Percentiles rank a stretch among this genome's conserved stretches.
phyloP scores from a whole-genome alignment of 2,888 invertebrate genomes.

The Cryptocephalus primarius region DNA sequence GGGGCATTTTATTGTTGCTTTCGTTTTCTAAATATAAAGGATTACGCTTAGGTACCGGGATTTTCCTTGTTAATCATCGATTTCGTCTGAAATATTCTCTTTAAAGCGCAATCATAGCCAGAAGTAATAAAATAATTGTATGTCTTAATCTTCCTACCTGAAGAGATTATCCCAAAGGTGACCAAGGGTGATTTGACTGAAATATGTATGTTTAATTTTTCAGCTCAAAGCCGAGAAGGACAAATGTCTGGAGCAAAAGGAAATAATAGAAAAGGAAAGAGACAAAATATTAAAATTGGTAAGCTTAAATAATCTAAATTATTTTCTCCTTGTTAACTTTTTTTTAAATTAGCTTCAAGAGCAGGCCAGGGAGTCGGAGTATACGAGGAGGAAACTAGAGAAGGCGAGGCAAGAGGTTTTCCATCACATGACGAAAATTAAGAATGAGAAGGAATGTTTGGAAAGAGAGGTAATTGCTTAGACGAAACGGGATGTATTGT shows the following conservation, averaged over 20 bases:
- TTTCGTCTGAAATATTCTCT: no score
- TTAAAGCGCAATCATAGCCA: no score
- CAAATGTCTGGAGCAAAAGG: conserved; percentile 37
- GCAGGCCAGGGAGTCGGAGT: conserved; percentile 46
- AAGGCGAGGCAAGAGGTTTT: conserved; percentile 48
- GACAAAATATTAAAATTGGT: conserved; percentile 40
- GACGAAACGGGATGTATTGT: no score
- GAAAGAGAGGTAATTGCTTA: conserved; percentile 42
- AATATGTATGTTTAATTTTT: neutral
- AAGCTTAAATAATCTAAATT: conserved; percentile 13
- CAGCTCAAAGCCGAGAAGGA: conserved; percentile 41
- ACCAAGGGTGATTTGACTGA: no score
- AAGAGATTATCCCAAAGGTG: no score
- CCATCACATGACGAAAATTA: conserved; percentile 46
- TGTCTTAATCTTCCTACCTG: no score
- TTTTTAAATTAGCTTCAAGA: conserved; percentile 39
- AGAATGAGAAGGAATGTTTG: conserved; percentile 44
- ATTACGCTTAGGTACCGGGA: no score
- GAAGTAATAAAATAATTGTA: no score
- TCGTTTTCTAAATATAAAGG: no score
- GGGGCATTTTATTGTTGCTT: no score
- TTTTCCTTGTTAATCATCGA: no score
- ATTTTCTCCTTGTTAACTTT: neutral
- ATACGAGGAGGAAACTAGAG: conserved; percentile 44
- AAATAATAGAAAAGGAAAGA: conserved; percentile 38